Percentiles rank a stretch among this genome's conserved stretches.
These are phyloP conservation scores for Myotis yumanensis DNA, from an alignment of 2,113 vertebrate genomes.

Conservation along the genomic window DNA sequence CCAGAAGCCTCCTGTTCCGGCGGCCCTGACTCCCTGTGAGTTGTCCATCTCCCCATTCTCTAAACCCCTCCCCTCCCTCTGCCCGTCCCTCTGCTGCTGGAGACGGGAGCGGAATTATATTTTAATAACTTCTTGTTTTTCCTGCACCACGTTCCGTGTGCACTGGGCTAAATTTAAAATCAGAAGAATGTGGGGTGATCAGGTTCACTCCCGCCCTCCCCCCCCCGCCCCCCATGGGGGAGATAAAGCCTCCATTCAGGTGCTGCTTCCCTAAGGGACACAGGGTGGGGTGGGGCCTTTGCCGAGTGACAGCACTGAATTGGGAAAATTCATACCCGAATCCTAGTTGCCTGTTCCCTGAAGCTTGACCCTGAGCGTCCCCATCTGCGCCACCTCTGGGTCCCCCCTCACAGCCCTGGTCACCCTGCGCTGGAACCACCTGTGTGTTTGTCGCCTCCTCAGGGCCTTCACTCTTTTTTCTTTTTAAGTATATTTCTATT, in stretches of 20 bases:
- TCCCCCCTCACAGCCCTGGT: too few relatives aligned
- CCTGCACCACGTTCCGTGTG: conserved; percentile 3
- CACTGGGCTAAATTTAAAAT: conserved; percentile 67
- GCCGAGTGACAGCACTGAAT: neutral
- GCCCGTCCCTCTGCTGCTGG: neutral
- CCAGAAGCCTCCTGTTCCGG: rapidly evolving
- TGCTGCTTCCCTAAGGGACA: neutral
- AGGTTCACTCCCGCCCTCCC: neutral
- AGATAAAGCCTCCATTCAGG: neutral
- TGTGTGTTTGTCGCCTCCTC: neutral
- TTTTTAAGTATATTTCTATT: too few relatives aligned
- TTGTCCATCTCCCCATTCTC: neutral
- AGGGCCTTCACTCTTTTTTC: neutral
- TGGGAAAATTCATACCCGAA: neutral
- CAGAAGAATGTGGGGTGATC: neutral
- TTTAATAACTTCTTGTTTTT: conserved; percentile 53
- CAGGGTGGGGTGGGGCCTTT: neutral
- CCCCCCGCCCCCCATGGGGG: neutral
- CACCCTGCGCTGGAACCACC: neutral
- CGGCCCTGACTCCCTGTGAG: neutral
- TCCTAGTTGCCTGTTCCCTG: neutral
- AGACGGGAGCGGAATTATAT: conserved; percentile 23
- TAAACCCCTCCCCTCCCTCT: neutral
- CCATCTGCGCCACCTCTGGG: neutral
- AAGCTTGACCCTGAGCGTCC: neutral